Base-by-base conservation (phyloP, 1,140 invertebrate genomes). In the Acromyrmex heyeri region DNA sequence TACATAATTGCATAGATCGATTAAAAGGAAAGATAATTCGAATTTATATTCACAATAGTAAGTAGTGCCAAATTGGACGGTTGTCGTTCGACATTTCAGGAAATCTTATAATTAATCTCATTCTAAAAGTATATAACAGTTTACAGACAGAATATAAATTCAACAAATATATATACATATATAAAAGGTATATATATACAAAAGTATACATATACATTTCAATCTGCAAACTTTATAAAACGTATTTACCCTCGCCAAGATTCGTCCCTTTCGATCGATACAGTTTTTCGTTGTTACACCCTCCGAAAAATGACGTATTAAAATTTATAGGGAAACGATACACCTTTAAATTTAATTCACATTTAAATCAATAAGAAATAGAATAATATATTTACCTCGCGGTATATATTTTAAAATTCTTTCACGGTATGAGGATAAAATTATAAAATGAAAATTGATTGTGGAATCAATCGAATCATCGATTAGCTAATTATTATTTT, bases 101-200 rank as follows among this genome's bases (percentile, higher is more conserved):
- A 75, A 38, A 82, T 48, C 38, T 73, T 73, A 27, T 21, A 72
- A 70, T 75, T 61, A 75, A 27, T 62, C 24, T 27, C 38, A 48
- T 48, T 50, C 55, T 83, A 83, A 73, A 73, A 55, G 55, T 83
- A 82, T 34, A 30, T 73, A 82, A 82, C 79, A 34, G 12, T 61
- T 27, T 81, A 70, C 67, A 50, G 18, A 83, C 67, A n/a, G 10
- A 82, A 82, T 82, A 50, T 48, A 82, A 82, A 38, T 82, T 61
- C 38, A 82, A 83, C 55, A 83, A 73, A 83, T 21, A 18, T 18
- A 61, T 30, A 30, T 21, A 50, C 14, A 50, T 16, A 21, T 83
- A 83, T 73, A 73, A 8, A 83, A 21, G 27, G n/a, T 62, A 61
- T 62, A 62, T 44, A 73, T 75, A 83, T 73, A 73, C 18, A 82